Conservation (phyloP, 2,797 vertebrate genomes). For the Adelosebastes latens region DNA sequence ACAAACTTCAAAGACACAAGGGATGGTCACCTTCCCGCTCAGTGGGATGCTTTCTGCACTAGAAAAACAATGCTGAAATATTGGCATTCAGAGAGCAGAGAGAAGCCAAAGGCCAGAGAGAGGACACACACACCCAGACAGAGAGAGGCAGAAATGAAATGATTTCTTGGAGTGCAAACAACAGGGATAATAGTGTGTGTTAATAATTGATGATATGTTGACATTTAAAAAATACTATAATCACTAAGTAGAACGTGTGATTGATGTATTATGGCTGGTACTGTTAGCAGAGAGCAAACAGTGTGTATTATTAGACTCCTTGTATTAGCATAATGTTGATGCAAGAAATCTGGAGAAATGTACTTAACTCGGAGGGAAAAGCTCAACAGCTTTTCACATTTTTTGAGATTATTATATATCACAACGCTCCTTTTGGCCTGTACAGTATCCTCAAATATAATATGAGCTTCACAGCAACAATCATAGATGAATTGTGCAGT, state of each 20-base stretch:
- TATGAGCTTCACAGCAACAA: neutral
- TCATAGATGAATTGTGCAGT: neutral
- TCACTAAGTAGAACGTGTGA: constrained; percentile 17
- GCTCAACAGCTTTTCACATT: neutral
- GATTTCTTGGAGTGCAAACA: constrained; percentile 60
- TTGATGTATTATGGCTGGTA: constrained; percentile 35
- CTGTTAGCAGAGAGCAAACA: constrained; percentile 45
- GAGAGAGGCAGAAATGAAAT: constrained; percentile 50
- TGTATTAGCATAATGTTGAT: constrained; percentile 16
- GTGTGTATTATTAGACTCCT: constrained; percentile 4
- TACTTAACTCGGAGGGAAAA: neutral
- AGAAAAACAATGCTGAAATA: constrained; percentile 57
- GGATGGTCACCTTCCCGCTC: constrained; percentile 65
- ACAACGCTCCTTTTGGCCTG: neutral
- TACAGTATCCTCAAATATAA: neutral
- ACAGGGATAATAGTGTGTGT: constrained; percentile 44
- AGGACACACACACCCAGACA: constrained; percentile 25
- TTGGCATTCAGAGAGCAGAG: constrained; percentile 64
- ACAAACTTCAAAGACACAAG: constrained; percentile 36
- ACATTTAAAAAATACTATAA: constrained; percentile 20
- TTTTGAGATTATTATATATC: neutral
- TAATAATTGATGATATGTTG: constrained; percentile 63
- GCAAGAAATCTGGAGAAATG: neutral
- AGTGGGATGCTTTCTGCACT: constrained; percentile 57
- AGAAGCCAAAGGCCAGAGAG: constrained; percentile 58